Evolutionary conservation across 2,888 invertebrate species (phyloP).

Genomic region (Ptychoptera contaminata): DNA sequence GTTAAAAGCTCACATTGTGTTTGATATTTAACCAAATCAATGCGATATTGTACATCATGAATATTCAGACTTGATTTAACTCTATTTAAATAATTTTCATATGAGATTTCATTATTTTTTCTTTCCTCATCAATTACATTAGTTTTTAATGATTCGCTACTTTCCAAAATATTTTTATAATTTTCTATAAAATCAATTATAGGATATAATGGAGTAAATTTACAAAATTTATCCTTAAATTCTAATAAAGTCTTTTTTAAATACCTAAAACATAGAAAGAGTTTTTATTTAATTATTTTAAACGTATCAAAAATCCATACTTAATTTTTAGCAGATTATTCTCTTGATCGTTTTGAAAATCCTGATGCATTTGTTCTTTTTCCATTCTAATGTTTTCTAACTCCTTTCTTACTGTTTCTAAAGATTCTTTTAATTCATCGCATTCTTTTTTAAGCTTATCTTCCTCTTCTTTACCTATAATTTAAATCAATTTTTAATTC

Average conservation of each 20-base stretch:
- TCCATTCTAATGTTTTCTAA: conserved; percentile 5
- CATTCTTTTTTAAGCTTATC: conserved; percentile 13
- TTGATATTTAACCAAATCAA: conserved; percentile 24
- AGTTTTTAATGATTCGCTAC: neutral
- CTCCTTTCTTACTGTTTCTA: conserved; percentile 10
- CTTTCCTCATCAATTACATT: neutral
- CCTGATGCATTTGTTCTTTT: conserved; percentile 8
- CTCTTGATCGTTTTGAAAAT: conserved; percentile 18
- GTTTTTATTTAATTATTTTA: neutral
- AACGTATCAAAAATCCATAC: conserved; percentile 12
- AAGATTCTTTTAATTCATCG: conserved; percentile 13
- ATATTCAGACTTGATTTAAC: neutral
- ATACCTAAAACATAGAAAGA: conserved; percentile 15
- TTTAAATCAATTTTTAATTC: neutral
- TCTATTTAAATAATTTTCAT: neutral
- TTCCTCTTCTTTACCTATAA: conserved; percentile 2
- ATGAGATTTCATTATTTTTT: neutral
- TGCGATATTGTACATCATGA: neutral
- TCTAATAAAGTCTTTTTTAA: conserved; percentile 20
- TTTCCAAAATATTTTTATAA: neutral
- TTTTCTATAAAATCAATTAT: conserved; percentile 22
- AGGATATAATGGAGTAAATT: conserved; percentile 28
- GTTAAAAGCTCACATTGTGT: conserved; percentile 23
- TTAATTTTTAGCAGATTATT: conserved; percentile 21
- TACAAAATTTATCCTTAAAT: conserved; percentile 26